phyloP scores from a whole-genome alignment of 2,113 vertebrate species.

The Perccottus glenii region DNA sequence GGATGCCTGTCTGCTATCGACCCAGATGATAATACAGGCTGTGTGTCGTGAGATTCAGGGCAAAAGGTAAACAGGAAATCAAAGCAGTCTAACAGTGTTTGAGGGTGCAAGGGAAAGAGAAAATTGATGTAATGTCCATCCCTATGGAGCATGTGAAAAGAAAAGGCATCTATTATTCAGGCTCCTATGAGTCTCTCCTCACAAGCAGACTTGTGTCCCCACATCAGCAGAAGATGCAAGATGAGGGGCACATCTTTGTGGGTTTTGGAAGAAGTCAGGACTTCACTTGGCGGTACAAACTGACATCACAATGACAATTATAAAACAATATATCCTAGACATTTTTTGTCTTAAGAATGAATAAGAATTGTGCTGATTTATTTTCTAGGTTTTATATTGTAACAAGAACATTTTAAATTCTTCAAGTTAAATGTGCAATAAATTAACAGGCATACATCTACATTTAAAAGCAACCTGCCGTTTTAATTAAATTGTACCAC shows the following conservation, averaged over 20 bases:
- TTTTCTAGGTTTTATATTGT: neutral
- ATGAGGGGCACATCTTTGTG: neutral
- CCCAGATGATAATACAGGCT: constrained; percentile 50
- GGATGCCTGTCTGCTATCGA: constrained; percentile 51
- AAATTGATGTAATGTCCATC: constrained; percentile 44
- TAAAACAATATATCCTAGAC: too few species aligned
- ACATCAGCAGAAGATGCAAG: constrained; percentile 7
- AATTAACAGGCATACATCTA: constrained; percentile 7
- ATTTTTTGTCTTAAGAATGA: too few species aligned
- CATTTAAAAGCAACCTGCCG: neutral
- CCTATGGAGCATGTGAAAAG: constrained; percentile 24
- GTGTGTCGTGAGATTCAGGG: constrained; percentile 52
- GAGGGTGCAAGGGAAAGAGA: constrained; percentile 37
- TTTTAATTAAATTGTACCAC: constrained; percentile 3
- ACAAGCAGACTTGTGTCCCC: constrained; percentile 25
- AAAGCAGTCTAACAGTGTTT: constrained; percentile 73
- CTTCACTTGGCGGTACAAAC: too few species aligned
- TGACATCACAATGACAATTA: too few species aligned
- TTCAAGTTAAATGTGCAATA: neutral
- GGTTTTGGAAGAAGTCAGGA: neutral
- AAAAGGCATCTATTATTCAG: constrained; percentile 49
- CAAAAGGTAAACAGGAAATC: constrained; percentile 70
- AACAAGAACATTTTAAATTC: neutral
- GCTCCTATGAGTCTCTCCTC: constrained; percentile 23
- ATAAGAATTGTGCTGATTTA: too few species aligned